A percentile compares a stretch with the other conserved stretches of the same genome.
Conservation (phyloP, 2,113 vertebrate species). For the Rhinopomastus cyanomelas region DNA sequence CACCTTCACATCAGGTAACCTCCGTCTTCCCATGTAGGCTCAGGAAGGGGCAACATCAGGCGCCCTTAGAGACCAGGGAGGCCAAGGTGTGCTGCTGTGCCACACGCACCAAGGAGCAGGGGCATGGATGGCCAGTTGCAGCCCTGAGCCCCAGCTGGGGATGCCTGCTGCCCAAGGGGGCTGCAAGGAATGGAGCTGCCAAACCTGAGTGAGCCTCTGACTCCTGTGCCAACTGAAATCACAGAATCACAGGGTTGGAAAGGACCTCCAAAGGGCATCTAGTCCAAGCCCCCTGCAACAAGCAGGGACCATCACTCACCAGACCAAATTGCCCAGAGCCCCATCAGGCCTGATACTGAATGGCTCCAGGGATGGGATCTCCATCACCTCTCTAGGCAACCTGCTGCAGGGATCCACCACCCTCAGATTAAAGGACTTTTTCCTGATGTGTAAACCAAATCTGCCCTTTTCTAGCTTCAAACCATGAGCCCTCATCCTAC, state of each 20-base stretch:
- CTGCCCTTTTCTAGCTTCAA: too few relatives aligned
- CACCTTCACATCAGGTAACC: fast-evolving
- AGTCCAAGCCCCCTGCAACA: too few relatives aligned
- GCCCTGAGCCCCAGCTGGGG: not conserved
- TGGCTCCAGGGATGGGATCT: too few relatives aligned
- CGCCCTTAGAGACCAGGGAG: fast-evolving
- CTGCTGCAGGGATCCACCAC: too few relatives aligned
- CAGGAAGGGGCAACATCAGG: not conserved
- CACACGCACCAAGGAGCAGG: fast-evolving
- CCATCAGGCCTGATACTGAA: too few relatives aligned
- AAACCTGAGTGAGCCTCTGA: not conserved
- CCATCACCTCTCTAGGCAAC: too few relatives aligned
- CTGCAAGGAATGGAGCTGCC: not conserved
- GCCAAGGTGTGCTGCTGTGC: not conserved
- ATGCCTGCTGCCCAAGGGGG: not conserved
- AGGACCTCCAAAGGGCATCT: too few relatives aligned
- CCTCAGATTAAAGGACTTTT: too few relatives aligned
- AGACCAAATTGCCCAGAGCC: too few relatives aligned
- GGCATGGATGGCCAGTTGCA: not conserved
- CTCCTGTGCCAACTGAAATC: not conserved
- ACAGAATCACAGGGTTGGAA: not conserved
- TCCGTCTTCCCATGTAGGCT: not conserved
- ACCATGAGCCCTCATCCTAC: too few relatives aligned
- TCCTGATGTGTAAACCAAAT: too few relatives aligned
- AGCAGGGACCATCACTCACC: too few relatives aligned